phyloP scores from a whole-genome alignment of 2,113 vertebrate species.

The Ameiurus melas region DNA sequence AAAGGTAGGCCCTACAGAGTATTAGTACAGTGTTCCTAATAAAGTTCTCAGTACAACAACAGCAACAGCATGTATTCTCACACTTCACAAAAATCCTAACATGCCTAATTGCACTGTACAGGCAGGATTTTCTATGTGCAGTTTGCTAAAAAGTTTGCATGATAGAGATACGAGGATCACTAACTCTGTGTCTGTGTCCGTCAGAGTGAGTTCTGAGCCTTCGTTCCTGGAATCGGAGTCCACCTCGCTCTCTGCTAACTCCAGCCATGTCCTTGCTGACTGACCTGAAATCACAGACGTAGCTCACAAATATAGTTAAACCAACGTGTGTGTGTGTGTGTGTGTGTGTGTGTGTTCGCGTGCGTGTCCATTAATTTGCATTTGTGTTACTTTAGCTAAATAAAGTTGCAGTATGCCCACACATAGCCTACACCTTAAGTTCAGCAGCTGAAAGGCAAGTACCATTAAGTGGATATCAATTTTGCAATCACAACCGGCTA shows the following conservation, averaged over 20 bases:
- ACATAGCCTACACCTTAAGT: neutral
- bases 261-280: slow-evolving; percentile 41
- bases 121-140: neutral
- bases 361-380: neutral
- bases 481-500: neutral
- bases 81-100: neutral
- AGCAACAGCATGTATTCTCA: neutral
- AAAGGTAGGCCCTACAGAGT: neutral
- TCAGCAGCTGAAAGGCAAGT: neutral
- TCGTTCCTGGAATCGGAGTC: slow-evolving; percentile 56
- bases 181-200: slow-evolving; percentile 73
- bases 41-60: neutral
- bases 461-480: neutral
- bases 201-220: slow-evolving; percentile 67
- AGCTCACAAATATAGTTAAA: too few species aligned
- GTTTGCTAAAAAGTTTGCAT: slow-evolving; percentile 12
- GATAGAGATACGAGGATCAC: slow-evolving; percentile 42
- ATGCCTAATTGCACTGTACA: neutral
- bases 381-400: neutral
- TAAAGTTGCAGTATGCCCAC: neutral
- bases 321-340: neutral
- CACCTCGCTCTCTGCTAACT: slow-evolving; percentile 59
- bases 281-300: slow-evolving; percentile 40
- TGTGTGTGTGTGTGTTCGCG: too few species aligned
- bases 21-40: neutral